phyloP scores from a whole-genome alignment of 1,140 invertebrate genomes.

The Caerostris extrusa region DNA sequence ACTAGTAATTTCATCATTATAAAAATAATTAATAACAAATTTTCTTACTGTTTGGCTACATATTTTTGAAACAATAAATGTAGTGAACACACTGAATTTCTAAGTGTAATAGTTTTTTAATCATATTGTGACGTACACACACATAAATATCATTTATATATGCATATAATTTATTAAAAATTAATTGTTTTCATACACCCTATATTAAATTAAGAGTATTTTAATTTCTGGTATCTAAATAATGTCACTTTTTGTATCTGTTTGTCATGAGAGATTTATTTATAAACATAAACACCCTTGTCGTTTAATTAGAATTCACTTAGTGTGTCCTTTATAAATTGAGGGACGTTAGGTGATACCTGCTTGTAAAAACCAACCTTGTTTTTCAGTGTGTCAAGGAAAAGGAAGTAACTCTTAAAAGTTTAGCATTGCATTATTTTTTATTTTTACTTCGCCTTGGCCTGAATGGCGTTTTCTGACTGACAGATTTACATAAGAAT shows the following conservation, averaged over 20 bases:
- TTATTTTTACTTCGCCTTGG: slow-evolving; percentile 60
- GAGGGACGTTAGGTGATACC: slow-evolving; percentile 30
- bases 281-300: neutral
- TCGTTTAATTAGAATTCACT: slow-evolving; percentile 5
- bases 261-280: neutral
- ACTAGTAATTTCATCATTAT: neutral
- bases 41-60: neutral
- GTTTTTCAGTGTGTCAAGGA: slow-evolving; percentile 60
- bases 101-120: too few relatives aligned
- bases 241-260: too few relatives aligned
- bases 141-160: too few relatives aligned
- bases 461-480: slow-evolving; percentile 37
- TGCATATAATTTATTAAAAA: too few relatives aligned
- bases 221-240: too few relatives aligned
- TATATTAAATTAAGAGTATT: too few relatives aligned
- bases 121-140: too few relatives aligned
- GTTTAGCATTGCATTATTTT: slow-evolving; percentile 44
- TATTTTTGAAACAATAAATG: neutral
- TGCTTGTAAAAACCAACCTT: slow-evolving; percentile 25
- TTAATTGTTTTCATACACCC: too few relatives aligned
- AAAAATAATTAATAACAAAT: neutral
- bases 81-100: too few relatives aligned
- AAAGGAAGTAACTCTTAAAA: slow-evolving; percentile 43
- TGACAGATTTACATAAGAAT: neutral
- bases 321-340: neutral